Percentiles rank a stretch among this genome's conserved stretches.
Conservation (phyloP, 2,888 invertebrate species). For the Eupithecia exiguata region DNA sequence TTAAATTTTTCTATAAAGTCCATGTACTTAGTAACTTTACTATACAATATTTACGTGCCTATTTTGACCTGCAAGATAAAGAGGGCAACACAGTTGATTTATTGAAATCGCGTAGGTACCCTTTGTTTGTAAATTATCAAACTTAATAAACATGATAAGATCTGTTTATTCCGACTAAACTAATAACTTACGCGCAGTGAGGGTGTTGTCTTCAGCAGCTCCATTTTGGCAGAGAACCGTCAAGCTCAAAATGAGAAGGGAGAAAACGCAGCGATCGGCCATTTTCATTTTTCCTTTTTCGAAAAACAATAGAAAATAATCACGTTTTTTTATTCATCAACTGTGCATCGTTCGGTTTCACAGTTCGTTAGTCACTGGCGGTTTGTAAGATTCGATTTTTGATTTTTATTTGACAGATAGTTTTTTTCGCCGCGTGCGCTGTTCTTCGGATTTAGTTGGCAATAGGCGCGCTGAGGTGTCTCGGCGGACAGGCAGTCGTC, state of each 20-base stretch:
- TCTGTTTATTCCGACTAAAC: constrained; percentile 2
- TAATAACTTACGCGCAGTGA: constrained; percentile 68
- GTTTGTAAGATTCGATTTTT: constrained; percentile 22
- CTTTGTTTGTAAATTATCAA: constrained; percentile 1
- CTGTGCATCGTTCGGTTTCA: constrained; percentile 50
- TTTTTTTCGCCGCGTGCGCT: constrained; percentile 65
- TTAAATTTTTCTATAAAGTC: not conserved
- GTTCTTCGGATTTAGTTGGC: constrained; percentile 63
- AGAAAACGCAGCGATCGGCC: constrained; percentile 65
- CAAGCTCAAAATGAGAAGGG: constrained; percentile 68
- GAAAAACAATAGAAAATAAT: not conserved
- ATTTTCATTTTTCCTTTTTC: constrained; percentile 58
- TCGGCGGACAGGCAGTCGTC: constrained; percentile 65
- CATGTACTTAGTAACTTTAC: not conserved
- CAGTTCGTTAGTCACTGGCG: constrained; percentile 46
- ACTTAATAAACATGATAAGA: not conserved
- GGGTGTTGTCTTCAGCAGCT: constrained; percentile 65
- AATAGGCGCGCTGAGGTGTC: constrained; percentile 61
- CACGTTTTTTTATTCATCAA: constrained; percentile 29
- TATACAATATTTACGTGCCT: not conserved
- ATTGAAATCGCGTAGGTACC: constrained; percentile 14
- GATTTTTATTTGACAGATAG: constrained; percentile 41
- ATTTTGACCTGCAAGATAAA: constrained; percentile 12
- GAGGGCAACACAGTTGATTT: constrained; percentile 5
- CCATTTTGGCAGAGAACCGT: constrained; percentile 66